Base-by-base conservation (phyloP, 2,113 vertebrate species). In the Xenopus laevis region DNA sequence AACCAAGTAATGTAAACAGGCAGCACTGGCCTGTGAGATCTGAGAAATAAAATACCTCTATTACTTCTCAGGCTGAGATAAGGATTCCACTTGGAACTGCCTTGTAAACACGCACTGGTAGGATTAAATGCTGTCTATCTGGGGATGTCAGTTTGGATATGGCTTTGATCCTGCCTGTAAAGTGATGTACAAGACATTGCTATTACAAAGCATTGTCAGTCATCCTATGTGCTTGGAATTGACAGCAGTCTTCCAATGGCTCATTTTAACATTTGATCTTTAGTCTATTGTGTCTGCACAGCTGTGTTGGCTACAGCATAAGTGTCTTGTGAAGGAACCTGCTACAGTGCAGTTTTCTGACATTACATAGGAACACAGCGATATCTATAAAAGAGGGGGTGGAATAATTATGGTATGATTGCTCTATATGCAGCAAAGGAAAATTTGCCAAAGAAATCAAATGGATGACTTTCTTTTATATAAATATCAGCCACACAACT, bases 131-230 rank as follows among this genome's bases (percentile, higher is more conserved):
- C 17, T 16, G 17, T 55, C 13, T 21, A 44, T 58, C 18, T 18
- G 20, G 13, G n/a, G 16, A 70, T 59, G 55, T 16, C 33, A 20
- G 17, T 16, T 45, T 70, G 7, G 7, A 13, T 21, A 21, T 57
- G 12, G 17, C 67, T 69, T 70, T 46, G 68, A 71, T 60, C 9
- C 16, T 47, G n/a, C 46, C n/a, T 61, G 13, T 45, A 47, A 71
- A 71, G 58, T 44, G 18, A 7, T 27, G 18, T 60, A 17, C 20
- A 46, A 21, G 57, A 61, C 18, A 71, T 44, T 17, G 57, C 57
- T 12, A 20, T n/a, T n/a, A 12, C 17, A 23, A 47, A 61, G 40
- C 59, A 10, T 27, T 27, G 33, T 33, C 30, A 46, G 20, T 23
- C 40, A 11, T 71, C 1, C 23, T 27, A 20, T 47, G 68, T 45